These are phyloP conservation scores for Cydia strobilella DNA, from an alignment of 1,140 invertebrate species.

Conservation along the genomic window DNA sequence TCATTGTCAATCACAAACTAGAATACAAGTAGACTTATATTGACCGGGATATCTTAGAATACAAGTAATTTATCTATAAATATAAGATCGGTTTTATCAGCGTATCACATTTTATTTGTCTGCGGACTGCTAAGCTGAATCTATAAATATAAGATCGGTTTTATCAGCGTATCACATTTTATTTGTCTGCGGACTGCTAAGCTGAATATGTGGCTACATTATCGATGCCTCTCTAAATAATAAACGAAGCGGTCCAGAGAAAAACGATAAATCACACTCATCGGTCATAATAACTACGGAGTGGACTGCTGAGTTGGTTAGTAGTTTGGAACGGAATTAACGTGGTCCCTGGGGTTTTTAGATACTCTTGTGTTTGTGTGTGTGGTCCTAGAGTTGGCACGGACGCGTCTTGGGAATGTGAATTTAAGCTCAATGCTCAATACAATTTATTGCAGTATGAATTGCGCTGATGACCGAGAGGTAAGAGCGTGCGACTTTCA, in stretches of 20 bases:
- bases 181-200: neutral
- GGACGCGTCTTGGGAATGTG: neutral
- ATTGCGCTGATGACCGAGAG: too few relatives aligned
- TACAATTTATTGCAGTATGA: too few relatives aligned
- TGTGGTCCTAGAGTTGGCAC: neutral
- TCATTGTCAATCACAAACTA: too few relatives aligned
- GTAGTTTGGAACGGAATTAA: conserved; percentile 18
- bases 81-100: too few relatives aligned
- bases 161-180: too few relatives aligned
- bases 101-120: neutral
- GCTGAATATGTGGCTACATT: neutral
- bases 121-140: neutral
- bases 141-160: too few relatives aligned
- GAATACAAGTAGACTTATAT: too few relatives aligned
- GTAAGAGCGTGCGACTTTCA: too few relatives aligned
- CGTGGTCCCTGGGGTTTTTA: conserved; percentile 13
- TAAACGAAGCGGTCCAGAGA: conserved; percentile 21
- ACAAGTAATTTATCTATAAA: too few relatives aligned
- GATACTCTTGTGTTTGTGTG: conserved; percentile 13
- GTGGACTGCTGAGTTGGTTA: conserved; percentile 26
- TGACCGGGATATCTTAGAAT: too few relatives aligned
- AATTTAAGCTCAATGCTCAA: neutral
- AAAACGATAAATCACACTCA: conserved; percentile 33
- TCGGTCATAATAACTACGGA: conserved; percentile 32
- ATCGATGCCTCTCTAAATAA: neutral